Base-by-base conservation (phyloP, 2,113 vertebrate species). In the Tretioscincus oriximinensis region DNA sequence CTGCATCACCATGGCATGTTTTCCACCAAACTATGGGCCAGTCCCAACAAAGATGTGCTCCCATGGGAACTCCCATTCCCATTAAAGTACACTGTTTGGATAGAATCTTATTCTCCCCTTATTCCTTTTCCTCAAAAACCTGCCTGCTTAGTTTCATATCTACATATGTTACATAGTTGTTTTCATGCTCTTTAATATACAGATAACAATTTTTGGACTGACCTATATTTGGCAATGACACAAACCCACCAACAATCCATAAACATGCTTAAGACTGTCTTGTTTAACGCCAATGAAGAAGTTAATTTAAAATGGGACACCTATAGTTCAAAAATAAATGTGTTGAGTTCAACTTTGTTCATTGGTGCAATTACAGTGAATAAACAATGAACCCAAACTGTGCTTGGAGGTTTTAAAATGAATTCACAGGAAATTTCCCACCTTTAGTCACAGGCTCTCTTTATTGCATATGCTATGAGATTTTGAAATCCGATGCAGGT, bases 241-340 rank as follows among this genome's bases (percentile, higher is more conserved):
- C 18, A 28, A 75, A 7, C 35, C 65, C 28, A 60, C 45, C n/a
- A 24, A 81, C 41, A 41, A 49, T n/a, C 21, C 35, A 72, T 29
- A 81, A 78, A 18, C 16, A n/a, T 89, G 21, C 24, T 64, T 82
- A 78, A 80, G 67, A 51, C 73, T 58, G 6, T 1, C 24, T 35
- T 82, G 18, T 58, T 84, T 64, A 64, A 61, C 88, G 76, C 54
- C 54, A 73, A 7, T 68, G 65, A 26, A 49, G 70, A 80, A 35
- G 14, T 49, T 84, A 65, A 85, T 88, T 93, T 89, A 74, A 82
- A 85, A 14, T 21, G 74, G 61, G 81, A 90, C 78, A 92, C 81
- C 63, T 88, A 24, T 6, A 77, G 69, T 71, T 86, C 81, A 85
- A 85, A 91, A 92, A 90, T 86, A 91, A 87, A 91, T 26, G 69